Evolutionary conservation across 2,113 vertebrate species (phyloP), one percentile per base, ranked within the genome.

Genomic region (Perca flavescens): DNA sequence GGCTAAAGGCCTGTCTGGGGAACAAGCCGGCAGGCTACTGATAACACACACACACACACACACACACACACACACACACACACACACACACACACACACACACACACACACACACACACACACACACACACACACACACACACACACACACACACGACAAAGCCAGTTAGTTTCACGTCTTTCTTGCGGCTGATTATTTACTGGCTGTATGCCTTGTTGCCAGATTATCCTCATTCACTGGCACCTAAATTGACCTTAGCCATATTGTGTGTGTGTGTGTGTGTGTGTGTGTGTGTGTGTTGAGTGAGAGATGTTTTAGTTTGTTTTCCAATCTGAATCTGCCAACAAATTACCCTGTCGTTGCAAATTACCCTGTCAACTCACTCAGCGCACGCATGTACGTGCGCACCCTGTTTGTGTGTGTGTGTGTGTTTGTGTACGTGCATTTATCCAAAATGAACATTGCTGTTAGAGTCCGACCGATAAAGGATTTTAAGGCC

Each of bases 1-100:
- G 67, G 69, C 66, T 65, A 77, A 79, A 77, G 71, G 76, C 19
- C 64, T 47, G 63, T 67, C 73, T 28, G 7, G 84, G 79, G 82
- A 78, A 50, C n/a, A 64, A 15, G 72, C 79, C 79, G 58, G 71
- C 71, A 52, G 46, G 28, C 34, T 56, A 57, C 71, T 77, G 82
- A 86, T 77, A 65, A 82, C 2, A 68, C 25, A 60, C 53, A 65
- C 46, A 83, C 50, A 50, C 17, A 56, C 50, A 67, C 67, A 50
- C 47, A 66, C 61, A 22, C 14, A 68, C 65, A 68, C 43, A 66
- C 64, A 66, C 64, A 66, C 63, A 65, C 60, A 76, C 21, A 62
- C 11, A 40, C 31, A 43, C 28, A 74, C 6, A 79, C 46, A 52
- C 60, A 77, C 63, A 72, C 53, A 69, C 6, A 49, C 47, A 66